Percentiles rank a stretch among this genome's conserved stretches.
Evolutionary conservation across 1,140 invertebrate genomes (phyloP).

Genomic region (Nylanderia fulva): DNA sequence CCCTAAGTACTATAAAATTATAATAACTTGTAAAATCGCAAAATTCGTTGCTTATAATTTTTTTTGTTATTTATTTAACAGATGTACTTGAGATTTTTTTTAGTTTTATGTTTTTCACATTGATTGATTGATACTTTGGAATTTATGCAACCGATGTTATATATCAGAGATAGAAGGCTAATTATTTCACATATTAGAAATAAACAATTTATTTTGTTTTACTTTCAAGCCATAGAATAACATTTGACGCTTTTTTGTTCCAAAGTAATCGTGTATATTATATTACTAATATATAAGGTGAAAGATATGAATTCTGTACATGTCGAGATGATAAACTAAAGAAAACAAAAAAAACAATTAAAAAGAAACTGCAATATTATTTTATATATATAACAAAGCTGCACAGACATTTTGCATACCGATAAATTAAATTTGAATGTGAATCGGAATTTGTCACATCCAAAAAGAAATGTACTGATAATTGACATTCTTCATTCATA

Average conservation of each 20-base stretch:
- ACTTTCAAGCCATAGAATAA: not conserved
- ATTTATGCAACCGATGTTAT: not conserved
- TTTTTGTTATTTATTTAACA: conserved; percentile 33
- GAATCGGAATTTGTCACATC: conserved; percentile 26
- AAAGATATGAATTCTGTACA: conserved; percentile 33
- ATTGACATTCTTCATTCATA: conserved; percentile 12
- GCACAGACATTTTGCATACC: conserved; percentile 2
- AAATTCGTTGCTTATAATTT: not conserved
- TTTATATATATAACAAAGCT: conserved; percentile 42
- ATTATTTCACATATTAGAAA: not conserved
- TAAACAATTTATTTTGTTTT: conserved; percentile 23
- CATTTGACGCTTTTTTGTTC: not conserved
- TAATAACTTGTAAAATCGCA: not conserved
- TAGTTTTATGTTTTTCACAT: not conserved
- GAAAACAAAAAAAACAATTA: not conserved
- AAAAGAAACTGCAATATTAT: conserved; percentile 10
- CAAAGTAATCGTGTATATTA: conserved; percentile 12
- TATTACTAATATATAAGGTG: conserved; percentile 5
- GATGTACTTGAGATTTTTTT: conserved; percentile 7
- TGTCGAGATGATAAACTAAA: not conserved
- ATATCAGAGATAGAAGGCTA: not conserved
- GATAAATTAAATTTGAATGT: conserved; percentile 45
- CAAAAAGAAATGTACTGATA: conserved; percentile 16
- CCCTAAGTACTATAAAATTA: not conserved
- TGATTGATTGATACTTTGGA: conserved; percentile 16